Evolutionary conservation across 2,113 vertebrate genomes (phyloP).

Genomic region (Rhinichthys klamathensis): DNA sequence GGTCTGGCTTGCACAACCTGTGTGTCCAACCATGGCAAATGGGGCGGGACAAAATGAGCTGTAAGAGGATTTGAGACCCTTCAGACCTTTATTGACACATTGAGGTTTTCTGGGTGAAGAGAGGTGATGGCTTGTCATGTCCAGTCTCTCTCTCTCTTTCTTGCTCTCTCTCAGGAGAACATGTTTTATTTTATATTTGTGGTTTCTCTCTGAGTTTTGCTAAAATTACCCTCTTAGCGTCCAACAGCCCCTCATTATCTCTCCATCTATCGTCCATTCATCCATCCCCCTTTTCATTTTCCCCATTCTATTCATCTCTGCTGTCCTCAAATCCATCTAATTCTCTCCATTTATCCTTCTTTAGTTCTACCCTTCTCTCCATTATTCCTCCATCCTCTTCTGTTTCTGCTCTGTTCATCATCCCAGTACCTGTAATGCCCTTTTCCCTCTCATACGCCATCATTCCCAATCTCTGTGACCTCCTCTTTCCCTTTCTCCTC

Average conservation of each 20-base stretch:
- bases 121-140: not conserved
- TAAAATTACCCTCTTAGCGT: conserved; percentile 40
- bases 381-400: conserved; percentile 12
- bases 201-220: conserved; percentile 26
- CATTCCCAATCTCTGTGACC: not conserved
- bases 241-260: conserved; percentile 31
- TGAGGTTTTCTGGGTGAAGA: not conserved
- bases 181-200: conserved; percentile 31
- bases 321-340: conserved; percentile 19
- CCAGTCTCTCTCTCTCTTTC: not conserved
- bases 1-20: not conserved
- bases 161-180: not conserved
- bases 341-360: not conserved
- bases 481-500: not conserved
- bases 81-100: not conserved
- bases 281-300: conserved; percentile 17
- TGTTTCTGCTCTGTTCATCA: conserved; percentile 28
- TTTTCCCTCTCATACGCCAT: not conserved
- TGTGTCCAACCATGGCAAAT: not conserved
- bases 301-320: not conserved
- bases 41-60: not conserved
- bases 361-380: conserved; percentile 6
- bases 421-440: not conserved
- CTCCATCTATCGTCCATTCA: conserved; percentile 24
- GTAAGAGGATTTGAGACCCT: conserved; percentile 1